Conservation (phyloP, 2,888 invertebrate species). For the Scaeva pyrastri region DNA sequence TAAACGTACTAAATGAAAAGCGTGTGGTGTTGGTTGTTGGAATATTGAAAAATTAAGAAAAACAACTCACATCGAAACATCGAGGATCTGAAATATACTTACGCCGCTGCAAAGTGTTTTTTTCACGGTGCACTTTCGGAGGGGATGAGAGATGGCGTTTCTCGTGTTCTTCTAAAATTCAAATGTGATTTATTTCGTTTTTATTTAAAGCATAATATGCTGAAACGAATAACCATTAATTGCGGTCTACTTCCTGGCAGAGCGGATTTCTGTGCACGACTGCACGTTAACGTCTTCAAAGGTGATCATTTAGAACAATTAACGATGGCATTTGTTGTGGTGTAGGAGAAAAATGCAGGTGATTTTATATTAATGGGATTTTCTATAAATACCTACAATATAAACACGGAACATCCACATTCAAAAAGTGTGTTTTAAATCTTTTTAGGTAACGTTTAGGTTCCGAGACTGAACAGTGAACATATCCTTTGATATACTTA, state of each 20-base stretch:
- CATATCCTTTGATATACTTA: no score
- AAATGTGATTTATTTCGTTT: slow-evolving; percentile 73
- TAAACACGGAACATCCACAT: no score
- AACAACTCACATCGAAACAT: neutral
- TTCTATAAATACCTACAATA: no score
- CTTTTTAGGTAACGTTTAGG: no score
- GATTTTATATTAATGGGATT: no score
- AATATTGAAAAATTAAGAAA: slow-evolving; percentile 16
- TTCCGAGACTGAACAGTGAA: no score
- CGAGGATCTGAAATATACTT: neutral
- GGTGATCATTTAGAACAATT: slow-evolving; percentile 48
- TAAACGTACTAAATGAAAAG: slow-evolving; percentile 60
- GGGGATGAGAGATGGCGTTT: slow-evolving; percentile 37
- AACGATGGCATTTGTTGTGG: slow-evolving; percentile 1
- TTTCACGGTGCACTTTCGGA: slow-evolving; percentile 27
- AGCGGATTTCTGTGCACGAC: slow-evolving; percentile 39
- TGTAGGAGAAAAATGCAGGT: neutral
- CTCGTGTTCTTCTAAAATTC: slow-evolving; percentile 61
- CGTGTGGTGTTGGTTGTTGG: slow-evolving; percentile 47
- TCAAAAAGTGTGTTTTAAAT: no score
- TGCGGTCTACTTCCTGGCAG: slow-evolving; percentile 74
- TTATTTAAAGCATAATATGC: slow-evolving; percentile 76
- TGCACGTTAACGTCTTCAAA: slow-evolving; percentile 5
- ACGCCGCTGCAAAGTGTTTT: no score
- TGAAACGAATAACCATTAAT: slow-evolving; percentile 76